Evolutionary conservation across 2,113 vertebrate species (phyloP).

Genomic region (Petrocephalus zakoni): DNA sequence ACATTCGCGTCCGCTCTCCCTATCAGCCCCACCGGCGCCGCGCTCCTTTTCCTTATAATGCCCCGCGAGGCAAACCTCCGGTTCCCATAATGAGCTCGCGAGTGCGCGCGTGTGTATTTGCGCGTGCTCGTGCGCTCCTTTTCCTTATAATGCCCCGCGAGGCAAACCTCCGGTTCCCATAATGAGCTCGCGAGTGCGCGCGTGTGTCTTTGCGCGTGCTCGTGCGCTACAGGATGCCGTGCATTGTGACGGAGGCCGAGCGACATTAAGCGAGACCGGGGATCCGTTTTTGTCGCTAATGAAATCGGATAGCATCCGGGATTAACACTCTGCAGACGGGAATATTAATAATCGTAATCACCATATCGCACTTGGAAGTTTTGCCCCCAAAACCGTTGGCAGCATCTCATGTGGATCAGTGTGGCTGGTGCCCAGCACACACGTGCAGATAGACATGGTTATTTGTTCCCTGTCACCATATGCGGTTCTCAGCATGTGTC

Average conservation of each 20-base stretch:
- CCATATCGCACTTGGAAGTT: conserved; percentile 12
- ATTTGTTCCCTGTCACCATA: neutral
- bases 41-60: neutral
- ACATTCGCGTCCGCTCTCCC: neutral
- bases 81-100: neutral
- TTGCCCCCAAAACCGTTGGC: neutral
- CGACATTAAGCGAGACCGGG: neutral
- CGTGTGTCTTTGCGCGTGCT: neutral
- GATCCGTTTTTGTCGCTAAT: conserved; percentile 12
- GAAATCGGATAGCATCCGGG: conserved; percentile 13
- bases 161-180: neutral
- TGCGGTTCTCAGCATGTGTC: neutral
- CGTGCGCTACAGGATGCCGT: neutral
- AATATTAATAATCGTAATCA: conserved; percentile 7
- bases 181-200: neutral
- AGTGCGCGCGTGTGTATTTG: neutral
- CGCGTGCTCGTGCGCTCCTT: too few relatives aligned
- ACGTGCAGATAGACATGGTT: conserved; percentile 30
- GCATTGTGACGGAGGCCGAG: neutral
- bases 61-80: neutral
- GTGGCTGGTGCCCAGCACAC: neutral
- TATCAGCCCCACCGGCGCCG: neutral
- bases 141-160: neutral
- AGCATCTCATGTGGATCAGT: neutral
- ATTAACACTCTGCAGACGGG: neutral